Percentiles rank a stretch among this genome's conserved stretches.
Conservation (phyloP, 2,113 vertebrate species). For the Seriola quinqueradiata region DNA sequence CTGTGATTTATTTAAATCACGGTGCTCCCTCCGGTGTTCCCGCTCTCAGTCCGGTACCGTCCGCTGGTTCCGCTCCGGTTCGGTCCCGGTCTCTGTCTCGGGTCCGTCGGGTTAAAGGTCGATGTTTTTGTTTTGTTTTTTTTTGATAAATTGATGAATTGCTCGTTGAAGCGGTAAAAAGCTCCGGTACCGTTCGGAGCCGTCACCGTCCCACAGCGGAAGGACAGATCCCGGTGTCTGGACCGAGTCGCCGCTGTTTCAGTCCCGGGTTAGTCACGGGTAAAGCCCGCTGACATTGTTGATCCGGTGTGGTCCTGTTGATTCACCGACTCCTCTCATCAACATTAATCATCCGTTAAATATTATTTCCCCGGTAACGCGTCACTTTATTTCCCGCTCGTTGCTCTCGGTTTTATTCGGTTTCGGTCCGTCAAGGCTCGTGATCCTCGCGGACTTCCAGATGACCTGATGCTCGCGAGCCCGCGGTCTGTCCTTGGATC, state of each 20-base stretch:
- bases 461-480: constrained; percentile 82
- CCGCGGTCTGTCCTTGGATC: constrained; percentile 82
- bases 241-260: neutral
- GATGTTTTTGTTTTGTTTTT: neutral
- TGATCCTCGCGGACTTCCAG: constrained; percentile 54
- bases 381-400: too few relatives aligned
- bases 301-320: constrained; percentile 54
- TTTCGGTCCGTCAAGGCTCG: neutral
- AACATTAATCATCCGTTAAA: too few relatives aligned
- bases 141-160: neutral
- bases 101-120: constrained; percentile 16
- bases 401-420: neutral
- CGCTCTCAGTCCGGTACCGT: neutral
- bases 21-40: neutral
- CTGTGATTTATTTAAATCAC: constrained; percentile 21
- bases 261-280: neutral
- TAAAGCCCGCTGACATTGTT: constrained; percentile 24
- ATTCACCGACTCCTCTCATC: constrained; percentile 19
- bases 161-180: neutral
- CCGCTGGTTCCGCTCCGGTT: neutral
- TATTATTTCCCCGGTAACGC: too few relatives aligned
- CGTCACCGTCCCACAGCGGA: neutral
- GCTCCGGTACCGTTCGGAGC: neutral
- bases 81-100: neutral
- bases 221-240: neutral